Conservation (phyloP, 1,140 invertebrate genomes). For the Littorina saxatilis region DNA sequence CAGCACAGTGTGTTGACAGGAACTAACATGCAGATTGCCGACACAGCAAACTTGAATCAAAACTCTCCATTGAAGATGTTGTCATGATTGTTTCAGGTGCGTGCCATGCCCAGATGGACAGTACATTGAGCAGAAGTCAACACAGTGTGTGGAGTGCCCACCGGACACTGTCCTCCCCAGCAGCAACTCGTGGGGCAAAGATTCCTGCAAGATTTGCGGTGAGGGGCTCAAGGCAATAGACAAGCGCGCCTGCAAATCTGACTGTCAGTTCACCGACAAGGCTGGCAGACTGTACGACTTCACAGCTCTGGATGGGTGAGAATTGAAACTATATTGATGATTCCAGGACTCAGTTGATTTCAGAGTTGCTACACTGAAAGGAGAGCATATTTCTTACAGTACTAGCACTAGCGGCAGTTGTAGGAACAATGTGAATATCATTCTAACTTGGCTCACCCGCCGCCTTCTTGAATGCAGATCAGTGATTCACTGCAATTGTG, state of each 20-base stretch:
- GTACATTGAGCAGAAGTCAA: constrained; percentile 73
- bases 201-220: constrained; percentile 79
- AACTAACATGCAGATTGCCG: not conserved
- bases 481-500: too few relatives aligned
- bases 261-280: constrained; percentile 64
- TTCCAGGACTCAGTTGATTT: too few relatives aligned
- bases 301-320: constrained; percentile 74
- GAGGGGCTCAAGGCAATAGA: constrained; percentile 64
- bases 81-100: constrained; percentile 75
- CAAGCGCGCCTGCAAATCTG: constrained; percentile 63
- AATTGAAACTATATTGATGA: not conserved
- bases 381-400: too few relatives aligned
- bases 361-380: too few relatives aligned
- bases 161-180: constrained; percentile 77
- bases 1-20: not conserved
- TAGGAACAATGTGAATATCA: too few relatives aligned
- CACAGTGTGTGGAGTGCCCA: constrained; percentile 75
- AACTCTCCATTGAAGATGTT: too few relatives aligned
- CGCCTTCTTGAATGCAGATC: too few relatives aligned
- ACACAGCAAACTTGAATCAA: too few relatives aligned
- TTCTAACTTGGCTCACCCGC: too few relatives aligned
- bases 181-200: constrained; percentile 74
- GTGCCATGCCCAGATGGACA: constrained; percentile 79
- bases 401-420: too few relatives aligned
- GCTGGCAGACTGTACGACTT: constrained; percentile 76